These are phyloP conservation scores for Haemorhous mexicanus DNA, from an alignment of 2,113 vertebrate species.

Conservation along the genomic window DNA sequence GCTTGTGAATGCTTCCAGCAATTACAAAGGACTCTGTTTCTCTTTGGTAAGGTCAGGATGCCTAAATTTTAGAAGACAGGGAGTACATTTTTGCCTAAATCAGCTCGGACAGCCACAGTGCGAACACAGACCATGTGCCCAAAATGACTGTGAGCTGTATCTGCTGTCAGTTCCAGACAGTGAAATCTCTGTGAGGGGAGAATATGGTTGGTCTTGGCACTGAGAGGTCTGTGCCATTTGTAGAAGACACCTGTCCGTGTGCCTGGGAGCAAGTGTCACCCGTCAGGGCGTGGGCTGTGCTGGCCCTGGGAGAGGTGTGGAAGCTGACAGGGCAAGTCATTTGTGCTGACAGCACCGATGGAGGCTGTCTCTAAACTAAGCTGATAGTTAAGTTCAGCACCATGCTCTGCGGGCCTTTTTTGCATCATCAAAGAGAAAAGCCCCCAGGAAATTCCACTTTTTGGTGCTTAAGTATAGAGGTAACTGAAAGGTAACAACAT, in stretches of 20 bases:
- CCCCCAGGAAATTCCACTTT: neutral
- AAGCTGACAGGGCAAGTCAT: neutral
- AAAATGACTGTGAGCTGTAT: rapidly evolving
- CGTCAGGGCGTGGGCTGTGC: neutral
- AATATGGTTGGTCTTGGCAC: neutral
- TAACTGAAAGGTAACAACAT: neutral
- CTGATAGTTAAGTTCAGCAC: neutral
- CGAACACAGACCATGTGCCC: rapidly evolving
- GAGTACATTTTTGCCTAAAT: neutral
- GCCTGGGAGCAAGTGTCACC: neutral
- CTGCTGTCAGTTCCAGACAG: neutral
- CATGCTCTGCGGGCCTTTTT: neutral
- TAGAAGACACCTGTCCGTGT: neutral
- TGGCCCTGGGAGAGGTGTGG: neutral
- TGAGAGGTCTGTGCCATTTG: neutral
- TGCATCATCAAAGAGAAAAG: neutral
- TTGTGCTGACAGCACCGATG: neutral
- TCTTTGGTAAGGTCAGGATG: neutral
- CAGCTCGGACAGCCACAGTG: neutral
- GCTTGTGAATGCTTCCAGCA: neutral
- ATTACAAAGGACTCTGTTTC: neutral
- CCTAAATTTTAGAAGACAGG: neutral
- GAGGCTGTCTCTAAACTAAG: neutral
- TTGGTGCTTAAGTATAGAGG: neutral
- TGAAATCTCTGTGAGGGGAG: neutral